phyloP scores from a whole-genome alignment of 2,888 invertebrate species.

The Ischnus inquisitorius region DNA sequence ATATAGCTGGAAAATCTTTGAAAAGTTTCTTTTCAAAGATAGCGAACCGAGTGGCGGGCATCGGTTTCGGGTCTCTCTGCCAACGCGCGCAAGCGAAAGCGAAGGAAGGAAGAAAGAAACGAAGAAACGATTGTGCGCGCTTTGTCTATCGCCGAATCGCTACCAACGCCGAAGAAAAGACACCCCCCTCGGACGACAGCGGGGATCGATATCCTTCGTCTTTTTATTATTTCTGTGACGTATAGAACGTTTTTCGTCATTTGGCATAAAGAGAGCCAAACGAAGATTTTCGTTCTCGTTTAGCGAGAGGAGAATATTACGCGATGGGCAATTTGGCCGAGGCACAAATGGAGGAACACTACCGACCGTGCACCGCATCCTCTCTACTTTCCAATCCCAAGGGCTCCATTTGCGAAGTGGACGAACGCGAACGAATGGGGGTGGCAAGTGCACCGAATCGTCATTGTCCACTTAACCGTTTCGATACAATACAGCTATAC shows the following conservation, averaged over 20 bases:
- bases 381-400: constrained; percentile 9
- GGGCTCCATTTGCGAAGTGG: constrained; percentile 9
- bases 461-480: constrained; percentile 5
- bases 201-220: not conserved
- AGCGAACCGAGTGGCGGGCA: not conserved
- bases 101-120: not conserved
- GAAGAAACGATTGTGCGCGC: not conserved
- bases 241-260: constrained; percentile 73
- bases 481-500: not conserved
- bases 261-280: constrained; percentile 71
- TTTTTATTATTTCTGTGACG: constrained; percentile 10
- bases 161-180: not conserved
- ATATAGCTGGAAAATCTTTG: constrained; percentile 58
- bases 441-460: constrained; percentile 21
- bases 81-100: constrained; percentile 24
- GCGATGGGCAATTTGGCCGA: constrained; percentile 31
- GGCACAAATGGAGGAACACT: constrained; percentile 34
- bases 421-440: constrained; percentile 53
- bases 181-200: not conserved
- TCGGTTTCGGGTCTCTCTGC: constrained; percentile 18
- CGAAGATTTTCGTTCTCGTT: constrained; percentile 59
- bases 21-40: constrained; percentile 42
- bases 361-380: constrained; percentile 11
- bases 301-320: constrained; percentile 18
- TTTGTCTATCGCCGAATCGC: not conserved